Conservation (phyloP, 64 coral and sea anemone genomes). For the Catalaphyllia jardinei region DNA sequence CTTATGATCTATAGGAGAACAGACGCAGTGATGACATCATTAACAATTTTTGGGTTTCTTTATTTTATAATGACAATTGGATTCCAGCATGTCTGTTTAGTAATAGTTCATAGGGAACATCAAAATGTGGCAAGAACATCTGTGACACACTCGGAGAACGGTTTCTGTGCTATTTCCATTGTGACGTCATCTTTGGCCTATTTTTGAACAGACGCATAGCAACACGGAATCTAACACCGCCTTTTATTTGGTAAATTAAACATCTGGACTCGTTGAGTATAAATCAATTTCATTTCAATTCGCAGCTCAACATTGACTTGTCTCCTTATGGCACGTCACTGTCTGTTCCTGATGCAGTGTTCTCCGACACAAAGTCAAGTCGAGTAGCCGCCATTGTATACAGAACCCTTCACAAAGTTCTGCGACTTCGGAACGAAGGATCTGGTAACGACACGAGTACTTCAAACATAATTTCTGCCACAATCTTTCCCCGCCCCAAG, state of each 20-base stretch:
- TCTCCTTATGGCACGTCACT: neutral
- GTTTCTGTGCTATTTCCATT: too few relatives aligned
- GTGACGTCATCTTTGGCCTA: too few relatives aligned
- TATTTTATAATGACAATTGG: too few relatives aligned
- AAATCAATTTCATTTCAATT: neutral
- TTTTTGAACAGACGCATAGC: too few relatives aligned
- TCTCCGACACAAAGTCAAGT: neutral
- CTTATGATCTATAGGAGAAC: too few relatives aligned
- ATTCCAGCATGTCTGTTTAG: too few relatives aligned
- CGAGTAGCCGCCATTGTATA: conserved; percentile 17
- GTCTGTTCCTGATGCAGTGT: neutral
- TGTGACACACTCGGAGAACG: too few relatives aligned
- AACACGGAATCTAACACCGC: too few relatives aligned
- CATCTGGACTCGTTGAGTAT: neutral
- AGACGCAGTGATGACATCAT: too few relatives aligned
- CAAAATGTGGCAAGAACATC: too few relatives aligned
- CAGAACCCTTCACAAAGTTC: conserved; percentile 26
- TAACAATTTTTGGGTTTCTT: too few relatives aligned
- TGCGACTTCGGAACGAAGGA: neutral
- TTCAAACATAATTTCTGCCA: conserved; percentile 26
- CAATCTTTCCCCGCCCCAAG: neutral
- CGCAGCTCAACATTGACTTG: conserved; percentile 9
- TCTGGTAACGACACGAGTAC: neutral
- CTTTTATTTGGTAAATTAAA: neutral
- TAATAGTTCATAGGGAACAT: too few relatives aligned